phyloP scores from a whole-genome alignment of 2,113 vertebrate genomes.

The Psophia crepitans region DNA sequence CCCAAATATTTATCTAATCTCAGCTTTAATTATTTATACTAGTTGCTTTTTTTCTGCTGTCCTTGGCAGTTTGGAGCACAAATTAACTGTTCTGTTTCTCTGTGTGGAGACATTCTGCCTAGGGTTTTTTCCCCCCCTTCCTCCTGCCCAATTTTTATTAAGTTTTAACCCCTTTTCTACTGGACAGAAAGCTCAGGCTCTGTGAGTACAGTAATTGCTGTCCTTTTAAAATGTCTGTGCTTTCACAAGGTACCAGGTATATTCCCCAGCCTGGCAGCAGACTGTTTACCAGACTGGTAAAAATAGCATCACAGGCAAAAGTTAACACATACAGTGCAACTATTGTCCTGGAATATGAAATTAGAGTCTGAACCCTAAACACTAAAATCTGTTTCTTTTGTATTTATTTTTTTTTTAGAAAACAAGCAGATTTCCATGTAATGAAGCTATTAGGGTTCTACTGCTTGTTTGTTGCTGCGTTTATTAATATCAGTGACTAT shows the following conservation, averaged over 20 bases:
- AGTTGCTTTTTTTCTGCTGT: slow-evolving; percentile 3
- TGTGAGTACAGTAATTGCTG: neutral
- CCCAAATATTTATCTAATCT: slow-evolving; percentile 37
- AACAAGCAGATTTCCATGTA: neutral
- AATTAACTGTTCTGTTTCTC: neutral
- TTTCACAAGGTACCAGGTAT: neutral
- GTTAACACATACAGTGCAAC: neutral
- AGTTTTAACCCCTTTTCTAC: slow-evolving; percentile 26
- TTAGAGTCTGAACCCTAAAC: neutral
- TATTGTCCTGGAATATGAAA: neutral
- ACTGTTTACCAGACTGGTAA: neutral
- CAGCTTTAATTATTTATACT: slow-evolving; percentile 53
- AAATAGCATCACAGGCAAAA: neutral
- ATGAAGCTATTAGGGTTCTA: neutral
- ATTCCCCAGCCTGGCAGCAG: neutral
- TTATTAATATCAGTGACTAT: neutral
- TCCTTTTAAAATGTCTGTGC: neutral
- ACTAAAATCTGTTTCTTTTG: neutral
- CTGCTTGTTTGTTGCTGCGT: neutral
- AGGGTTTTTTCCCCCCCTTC: neutral
- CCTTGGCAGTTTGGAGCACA: slow-evolving; percentile 6
- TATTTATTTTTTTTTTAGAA: neutral
- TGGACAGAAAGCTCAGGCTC: neutral
- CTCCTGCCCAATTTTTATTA: neutral
- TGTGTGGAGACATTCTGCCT: neutral